A percentile compares a stretch with the other conserved stretches of the same genome.
phyloP scores from a whole-genome alignment of 2,113 vertebrate species.

The Epinephelus moara region DNA sequence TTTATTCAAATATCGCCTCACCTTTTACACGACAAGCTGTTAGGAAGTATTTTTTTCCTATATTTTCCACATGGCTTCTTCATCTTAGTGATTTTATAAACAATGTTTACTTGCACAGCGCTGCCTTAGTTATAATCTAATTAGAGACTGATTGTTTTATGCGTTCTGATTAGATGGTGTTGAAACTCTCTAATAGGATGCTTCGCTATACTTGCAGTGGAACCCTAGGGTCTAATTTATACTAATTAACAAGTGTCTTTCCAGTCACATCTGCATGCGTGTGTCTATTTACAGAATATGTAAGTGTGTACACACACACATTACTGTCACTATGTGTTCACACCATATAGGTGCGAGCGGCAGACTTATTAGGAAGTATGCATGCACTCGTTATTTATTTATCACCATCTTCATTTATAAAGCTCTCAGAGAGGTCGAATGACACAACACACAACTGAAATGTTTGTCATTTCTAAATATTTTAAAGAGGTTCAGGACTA shows the following conservation, averaged over 20 bases:
- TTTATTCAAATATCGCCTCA: constrained; percentile 23
- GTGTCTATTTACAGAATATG: not conserved
- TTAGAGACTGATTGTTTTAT: constrained; percentile 47
- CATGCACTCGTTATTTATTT: not conserved
- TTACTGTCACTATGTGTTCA: not conserved
- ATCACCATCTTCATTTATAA: not conserved
- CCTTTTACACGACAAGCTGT: constrained; percentile 6
- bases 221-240: constrained; percentile 48
- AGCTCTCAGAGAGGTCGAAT: not conserved
- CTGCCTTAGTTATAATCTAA: constrained; percentile 8
- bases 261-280: constrained; percentile 1
- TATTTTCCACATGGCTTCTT: not conserved
- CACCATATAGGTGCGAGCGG: not conserved
- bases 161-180: constrained; percentile 35
- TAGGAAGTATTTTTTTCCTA: not conserved
- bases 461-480: not conserved
- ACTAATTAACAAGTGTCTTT: constrained; percentile 38
- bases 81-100: constrained; percentile 8
- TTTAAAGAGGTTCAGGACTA: not conserved
- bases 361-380: not conserved
- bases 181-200: constrained; percentile 29
- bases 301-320: not conserved
- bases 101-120: constrained; percentile 12
- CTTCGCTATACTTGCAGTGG: constrained; percentile 6
- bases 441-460: not conserved